Base-by-base conservation (phyloP, 1,140 invertebrate species). In the Ceratitis capitata region DNA sequence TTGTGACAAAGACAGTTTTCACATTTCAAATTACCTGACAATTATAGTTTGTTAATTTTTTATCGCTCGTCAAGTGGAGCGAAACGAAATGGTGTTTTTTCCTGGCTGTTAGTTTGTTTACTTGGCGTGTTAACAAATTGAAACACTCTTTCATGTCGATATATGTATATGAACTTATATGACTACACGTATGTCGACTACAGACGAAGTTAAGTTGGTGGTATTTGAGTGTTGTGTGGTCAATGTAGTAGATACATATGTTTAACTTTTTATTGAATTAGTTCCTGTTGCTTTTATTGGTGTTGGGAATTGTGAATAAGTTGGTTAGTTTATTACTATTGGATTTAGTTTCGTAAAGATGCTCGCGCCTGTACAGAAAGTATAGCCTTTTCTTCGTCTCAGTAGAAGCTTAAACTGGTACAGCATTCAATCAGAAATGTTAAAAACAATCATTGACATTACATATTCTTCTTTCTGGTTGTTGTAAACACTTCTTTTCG, bases 1-100 rank as follows among this genome's bases (percentile, higher is more conserved):
- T 78, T 78, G 69, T 78, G 69, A 45, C 69, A 78, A n/a, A 45
- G 69, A 78, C 69, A 78, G 42, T 78, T 78, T 78, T 78, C 69
- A 78, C 69, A 78, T 78, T 78, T 78, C 69, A 78, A 78, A 78
- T 78, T 78, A 78, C 39, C 69, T 78, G 69, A 78, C 69, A 78
- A 78, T 78, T 78, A 78, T 78, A 78, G 69, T 78, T 45, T 42
- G 39, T 78, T 78, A 78, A 78, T 78, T 78, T 78, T 78, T 78
- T 78, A 78, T 78, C 39, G 19, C 39, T 42, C 14, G 29, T n/a
- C 69, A 45, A 78, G 35, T 45, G 35, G 12, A 12, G 69, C 69
- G 35, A 23, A 78, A 78, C 69, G 35, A 26, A 47, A 78, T 45
- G 42, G 9, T 78, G 64, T 64, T 29, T 35, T 69, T n/a, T n/a